Percentiles rank a stretch among this genome's conserved stretches.
Conservation (phyloP, 2,888 invertebrate species). For the Ceratothoa steindachneri region DNA sequence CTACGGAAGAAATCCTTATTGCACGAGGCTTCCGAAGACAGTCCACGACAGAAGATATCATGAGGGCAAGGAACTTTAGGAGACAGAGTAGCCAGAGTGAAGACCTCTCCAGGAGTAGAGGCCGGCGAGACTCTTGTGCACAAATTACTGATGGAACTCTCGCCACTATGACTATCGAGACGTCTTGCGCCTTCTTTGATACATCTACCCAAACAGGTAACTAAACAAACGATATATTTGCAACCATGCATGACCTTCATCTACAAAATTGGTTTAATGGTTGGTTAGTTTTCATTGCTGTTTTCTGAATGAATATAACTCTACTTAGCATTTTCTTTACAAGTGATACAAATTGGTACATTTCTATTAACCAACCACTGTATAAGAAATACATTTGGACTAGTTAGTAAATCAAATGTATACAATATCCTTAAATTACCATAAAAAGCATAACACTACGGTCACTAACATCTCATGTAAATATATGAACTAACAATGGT, state of each 20-base stretch:
- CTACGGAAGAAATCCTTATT: slow-evolving; percentile 85
- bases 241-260: background rate
- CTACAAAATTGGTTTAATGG: background rate
- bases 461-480: no score
- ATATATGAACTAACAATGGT: no score
- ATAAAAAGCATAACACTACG: no score
- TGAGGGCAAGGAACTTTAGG: slow-evolving; percentile 83
- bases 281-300: background rate
- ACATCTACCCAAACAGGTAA: slow-evolving; percentile 48
- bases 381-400: no score
- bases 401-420: no score
- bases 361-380: no score
- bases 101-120: slow-evolving; percentile 61
- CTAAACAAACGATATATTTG: background rate
- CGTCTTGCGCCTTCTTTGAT: slow-evolving; percentile 52
- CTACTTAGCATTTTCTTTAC: background rate
- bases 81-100: slow-evolving; percentile 85
- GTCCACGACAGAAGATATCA: slow-evolving; percentile 89
- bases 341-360: no score
- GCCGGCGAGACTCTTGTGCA: slow-evolving; percentile 76
- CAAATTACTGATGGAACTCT: slow-evolving; percentile 88
- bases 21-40: slow-evolving; percentile 83
- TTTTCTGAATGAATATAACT: background rate
- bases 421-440: no score
- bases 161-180: slow-evolving; percentile 88